Percentiles rank a stretch among this genome's conserved stretches.
phyloP scores from a whole-genome alignment of 2,797 vertebrate species.

The Bovichtus variegatus region DNA sequence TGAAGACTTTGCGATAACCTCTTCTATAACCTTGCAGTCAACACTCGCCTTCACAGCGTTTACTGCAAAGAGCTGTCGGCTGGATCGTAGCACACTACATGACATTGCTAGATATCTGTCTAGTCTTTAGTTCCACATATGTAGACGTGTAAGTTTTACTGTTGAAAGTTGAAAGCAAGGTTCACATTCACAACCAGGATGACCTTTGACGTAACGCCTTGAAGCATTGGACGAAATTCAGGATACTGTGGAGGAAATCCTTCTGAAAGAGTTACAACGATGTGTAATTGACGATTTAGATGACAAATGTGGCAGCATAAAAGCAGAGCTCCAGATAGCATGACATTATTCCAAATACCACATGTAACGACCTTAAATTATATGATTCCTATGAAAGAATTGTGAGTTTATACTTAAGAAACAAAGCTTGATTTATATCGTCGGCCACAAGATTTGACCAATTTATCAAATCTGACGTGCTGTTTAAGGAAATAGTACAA shows the following conservation, averaged over 20 bases:
- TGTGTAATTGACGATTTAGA: neutral
- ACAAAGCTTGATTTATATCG: neutral
- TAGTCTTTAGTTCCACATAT: slow-evolving; percentile 9
- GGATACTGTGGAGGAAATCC: neutral
- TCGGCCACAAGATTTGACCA: neutral
- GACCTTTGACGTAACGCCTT: neutral
- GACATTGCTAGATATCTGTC: neutral
- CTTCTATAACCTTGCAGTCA: slow-evolving; percentile 39
- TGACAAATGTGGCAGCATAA: slow-evolving; percentile 1
- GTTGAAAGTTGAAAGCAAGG: neutral
- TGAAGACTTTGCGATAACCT: slow-evolving; percentile 58
- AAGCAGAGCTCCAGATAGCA: neutral
- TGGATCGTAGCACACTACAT: slow-evolving; percentile 14
- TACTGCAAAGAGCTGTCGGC: slow-evolving; percentile 26
- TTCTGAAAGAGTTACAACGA: neutral
- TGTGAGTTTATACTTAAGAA: neutral
- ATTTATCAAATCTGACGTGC: slow-evolving; percentile 6
- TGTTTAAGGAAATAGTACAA: neutral
- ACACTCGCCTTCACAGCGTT: slow-evolving; percentile 44
- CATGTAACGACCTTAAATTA: slow-evolving; percentile 3
- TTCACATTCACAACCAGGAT: slow-evolving; percentile 12
- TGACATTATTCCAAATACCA: slow-evolving; percentile 12
- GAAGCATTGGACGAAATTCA: neutral
- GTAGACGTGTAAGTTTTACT: neutral
- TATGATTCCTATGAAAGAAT: neutral